phyloP scores from a whole-genome alignment of 2,113 vertebrate genomes.

The Elephantulus edwardii region DNA sequence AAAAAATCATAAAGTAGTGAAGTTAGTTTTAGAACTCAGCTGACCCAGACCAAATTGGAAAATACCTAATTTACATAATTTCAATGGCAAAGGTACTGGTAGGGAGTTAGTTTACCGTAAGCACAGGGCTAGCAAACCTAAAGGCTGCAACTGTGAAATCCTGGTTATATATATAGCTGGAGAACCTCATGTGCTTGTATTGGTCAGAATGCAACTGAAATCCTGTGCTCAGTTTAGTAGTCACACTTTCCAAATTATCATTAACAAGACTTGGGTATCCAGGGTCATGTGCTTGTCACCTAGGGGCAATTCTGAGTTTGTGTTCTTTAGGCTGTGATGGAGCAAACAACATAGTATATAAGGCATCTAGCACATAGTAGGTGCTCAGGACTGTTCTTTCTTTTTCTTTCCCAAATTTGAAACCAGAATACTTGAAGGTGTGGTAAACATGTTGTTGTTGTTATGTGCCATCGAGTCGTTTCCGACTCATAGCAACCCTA shows the following conservation, averaged over 20 bases:
- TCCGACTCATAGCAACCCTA: too few species aligned
- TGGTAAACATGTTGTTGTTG: too few species aligned
- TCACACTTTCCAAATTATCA: background rate
- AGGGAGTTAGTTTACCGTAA: background rate
- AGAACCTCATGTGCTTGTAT: background rate
- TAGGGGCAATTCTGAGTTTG: background rate
- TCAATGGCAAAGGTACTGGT: slow-evolving; percentile 1
- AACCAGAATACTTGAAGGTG: too few species aligned
- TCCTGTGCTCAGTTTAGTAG: background rate
- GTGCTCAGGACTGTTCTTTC: too few species aligned
- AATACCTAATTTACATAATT: background rate
- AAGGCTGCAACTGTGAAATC: background rate
- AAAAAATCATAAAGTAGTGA: slow-evolving; percentile 3
- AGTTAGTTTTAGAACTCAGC: slow-evolving; percentile 37
- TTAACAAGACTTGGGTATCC: background rate
- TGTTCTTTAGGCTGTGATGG: background rate
- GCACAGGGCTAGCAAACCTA: background rate
- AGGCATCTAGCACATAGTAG: too few species aligned
- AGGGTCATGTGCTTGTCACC: background rate
- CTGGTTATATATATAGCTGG: background rate
- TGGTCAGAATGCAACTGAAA: background rate
- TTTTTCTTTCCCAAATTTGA: too few species aligned
- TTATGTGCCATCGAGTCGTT: too few species aligned
- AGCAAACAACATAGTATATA: too few species aligned
- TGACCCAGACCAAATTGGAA: background rate